Percentiles rank a stretch among this genome's conserved stretches.
Evolutionary conservation across 2,113 vertebrate species (phyloP).

Genomic region (Shinisaurus crocodilurus): DNA sequence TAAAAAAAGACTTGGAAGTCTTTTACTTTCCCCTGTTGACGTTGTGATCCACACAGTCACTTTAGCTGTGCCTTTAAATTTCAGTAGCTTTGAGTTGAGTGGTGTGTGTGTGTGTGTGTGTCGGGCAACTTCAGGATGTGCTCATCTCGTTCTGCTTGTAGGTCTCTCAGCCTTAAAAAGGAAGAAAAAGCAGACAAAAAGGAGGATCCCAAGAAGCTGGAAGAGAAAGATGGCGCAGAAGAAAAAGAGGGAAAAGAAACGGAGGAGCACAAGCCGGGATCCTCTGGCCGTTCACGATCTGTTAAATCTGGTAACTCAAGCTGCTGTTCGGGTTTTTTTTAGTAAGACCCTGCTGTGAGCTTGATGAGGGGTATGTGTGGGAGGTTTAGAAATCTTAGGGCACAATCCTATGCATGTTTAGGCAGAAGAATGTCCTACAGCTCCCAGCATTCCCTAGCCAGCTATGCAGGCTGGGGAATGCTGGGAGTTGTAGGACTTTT

Average conservation of each 20-base stretch:
- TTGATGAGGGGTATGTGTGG: not conserved
- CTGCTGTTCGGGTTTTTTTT: not conserved
- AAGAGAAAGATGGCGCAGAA: slow-evolving; percentile 80
- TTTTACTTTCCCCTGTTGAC: not conserved
- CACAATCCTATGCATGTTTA: no score
- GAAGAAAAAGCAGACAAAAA: slow-evolving; percentile 85
- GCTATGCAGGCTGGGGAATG: no score
- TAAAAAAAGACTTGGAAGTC: no score
- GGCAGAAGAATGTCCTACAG: no score
- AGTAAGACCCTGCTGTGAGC: not conserved
- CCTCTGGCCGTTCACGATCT: slow-evolving; percentile 69
- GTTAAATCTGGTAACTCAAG: slow-evolving; percentile 77
- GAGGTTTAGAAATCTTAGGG: not conserved
- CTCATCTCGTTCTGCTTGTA: slow-evolving; percentile 28
- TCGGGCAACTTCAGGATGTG: not conserved
- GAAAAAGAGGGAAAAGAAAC: slow-evolving; percentile 80
- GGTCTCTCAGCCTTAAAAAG: slow-evolving; percentile 75
- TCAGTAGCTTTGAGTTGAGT: no score
- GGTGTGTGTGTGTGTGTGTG: no score
- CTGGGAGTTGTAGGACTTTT: no score
- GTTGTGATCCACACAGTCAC: not conserved
- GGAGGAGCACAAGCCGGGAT: slow-evolving; percentile 71
- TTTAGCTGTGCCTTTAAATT: not conserved
- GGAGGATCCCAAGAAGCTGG: slow-evolving; percentile 77
- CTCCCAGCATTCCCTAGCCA: no score